phyloP scores from a whole-genome alignment of 2,888 invertebrate species.

The Tyria jacobaeae region DNA sequence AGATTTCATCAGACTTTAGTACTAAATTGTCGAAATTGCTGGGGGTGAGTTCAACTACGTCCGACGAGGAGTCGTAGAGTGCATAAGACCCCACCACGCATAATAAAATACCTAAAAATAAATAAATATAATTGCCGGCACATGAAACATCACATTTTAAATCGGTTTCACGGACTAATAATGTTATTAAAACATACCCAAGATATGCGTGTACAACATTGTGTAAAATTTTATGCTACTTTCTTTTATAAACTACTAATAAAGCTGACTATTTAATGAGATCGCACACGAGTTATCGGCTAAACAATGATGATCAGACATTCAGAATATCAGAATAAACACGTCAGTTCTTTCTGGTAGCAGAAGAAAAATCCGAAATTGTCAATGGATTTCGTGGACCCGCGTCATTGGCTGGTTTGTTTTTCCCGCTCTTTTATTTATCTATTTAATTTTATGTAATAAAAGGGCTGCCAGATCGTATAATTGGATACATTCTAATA shows the following conservation, averaged over 20 bases:
- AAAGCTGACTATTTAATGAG: constrained; percentile 49
- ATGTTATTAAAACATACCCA: constrained; percentile 78
- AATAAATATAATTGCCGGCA: constrained; percentile 40
- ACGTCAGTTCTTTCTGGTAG: constrained; percentile 72
- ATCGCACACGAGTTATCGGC: constrained; percentile 49
- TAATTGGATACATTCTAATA: too few relatives aligned
- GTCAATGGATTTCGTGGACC: constrained; percentile 82
- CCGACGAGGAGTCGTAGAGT: constrained; percentile 90
- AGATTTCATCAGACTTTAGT: constrained; percentile 93
- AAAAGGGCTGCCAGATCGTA: too few relatives aligned
- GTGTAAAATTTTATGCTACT: constrained; percentile 57
- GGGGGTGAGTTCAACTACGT: constrained; percentile 95
- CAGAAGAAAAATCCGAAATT: constrained; percentile 54
- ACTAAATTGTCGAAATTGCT: constrained; percentile 95
- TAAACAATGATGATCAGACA: constrained; percentile 39
- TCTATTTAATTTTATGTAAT: too few relatives aligned
- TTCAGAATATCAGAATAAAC: constrained; percentile 54
- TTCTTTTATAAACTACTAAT: constrained; percentile 49
- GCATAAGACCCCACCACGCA: constrained; percentile 69
- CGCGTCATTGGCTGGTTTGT: constrained; percentile 67
- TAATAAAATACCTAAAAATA: constrained; percentile 75
- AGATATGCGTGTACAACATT: constrained; percentile 69
- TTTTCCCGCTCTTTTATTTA: constrained; percentile 49
- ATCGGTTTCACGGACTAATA: constrained; percentile 58
- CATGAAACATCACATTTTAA: constrained; percentile 22